These are phyloP conservation scores for Coecobrya sp. DNA, from an alignment of 2,888 invertebrate genomes.

Conservation along the genomic window DNA sequence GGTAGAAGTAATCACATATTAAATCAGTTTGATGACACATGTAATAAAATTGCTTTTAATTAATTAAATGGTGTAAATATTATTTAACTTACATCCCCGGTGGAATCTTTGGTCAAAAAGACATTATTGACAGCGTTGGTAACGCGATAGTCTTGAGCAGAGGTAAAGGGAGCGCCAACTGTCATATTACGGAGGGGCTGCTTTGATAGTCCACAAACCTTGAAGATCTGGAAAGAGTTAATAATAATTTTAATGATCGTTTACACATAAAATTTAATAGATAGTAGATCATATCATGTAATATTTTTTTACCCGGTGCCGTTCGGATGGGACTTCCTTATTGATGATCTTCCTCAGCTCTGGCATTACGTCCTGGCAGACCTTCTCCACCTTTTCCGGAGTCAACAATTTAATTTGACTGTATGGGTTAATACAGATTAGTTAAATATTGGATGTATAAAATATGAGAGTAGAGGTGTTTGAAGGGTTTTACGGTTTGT, in stretches of 20 bases:
- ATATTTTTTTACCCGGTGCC: constrained; percentile 30
- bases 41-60: too few relatives aligned
- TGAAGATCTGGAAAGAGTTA: constrained; percentile 20
- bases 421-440: not conserved
- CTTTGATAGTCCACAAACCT: not conserved
- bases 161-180: constrained; percentile 28
- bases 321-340: not conserved
- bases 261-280: too few relatives aligned
- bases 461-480: too few relatives aligned
- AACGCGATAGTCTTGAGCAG: constrained; percentile 19
- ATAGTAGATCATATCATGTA: too few relatives aligned
- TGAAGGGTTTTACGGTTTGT: too few relatives aligned
- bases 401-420: constrained; percentile 15
- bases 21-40: too few relatives aligned
- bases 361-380: constrained; percentile 31
- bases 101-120: too few relatives aligned
- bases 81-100: too few relatives aligned
- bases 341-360: constrained; percentile 36
- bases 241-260: too few relatives aligned
- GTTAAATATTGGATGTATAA: not conserved
- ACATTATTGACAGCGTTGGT: not conserved
- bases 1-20: not conserved
- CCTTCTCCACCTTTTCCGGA: not conserved
- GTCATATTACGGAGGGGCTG: constrained; percentile 15
- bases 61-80: too few relatives aligned